These are phyloP conservation scores for Agrochola circellaris DNA, from an alignment of 2,888 invertebrate species.

Conservation along the genomic window DNA sequence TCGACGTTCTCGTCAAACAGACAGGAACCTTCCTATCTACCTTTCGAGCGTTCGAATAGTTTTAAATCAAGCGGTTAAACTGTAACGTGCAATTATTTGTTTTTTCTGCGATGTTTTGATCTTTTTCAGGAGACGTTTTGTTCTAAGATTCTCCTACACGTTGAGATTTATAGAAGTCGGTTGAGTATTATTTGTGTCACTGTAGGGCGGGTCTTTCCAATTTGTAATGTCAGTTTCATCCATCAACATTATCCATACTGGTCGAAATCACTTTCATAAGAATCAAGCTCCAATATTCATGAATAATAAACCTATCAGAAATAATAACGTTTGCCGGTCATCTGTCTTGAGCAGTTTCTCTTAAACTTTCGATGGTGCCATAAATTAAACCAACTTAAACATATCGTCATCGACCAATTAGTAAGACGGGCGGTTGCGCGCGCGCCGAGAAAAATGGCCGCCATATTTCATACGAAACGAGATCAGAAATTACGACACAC, in stretches of 20 bases:
- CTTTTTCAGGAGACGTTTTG: not conserved
- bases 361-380: conserved; percentile 63
- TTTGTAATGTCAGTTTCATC: not conserved
- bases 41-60: not conserved
- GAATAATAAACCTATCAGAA: conserved; percentile 55
- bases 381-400: conserved; percentile 69
- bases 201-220: not conserved
- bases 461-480: conserved; percentile 79
- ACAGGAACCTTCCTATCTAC: conserved; percentile 3
- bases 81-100: not conserved
- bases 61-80: not conserved
- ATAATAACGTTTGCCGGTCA: conserved; percentile 61
- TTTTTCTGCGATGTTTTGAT: not conserved
- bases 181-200: not conserved
- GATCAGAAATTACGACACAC: conserved; percentile 71
- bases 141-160: not conserved
- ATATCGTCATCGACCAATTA: conserved; percentile 77
- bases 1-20: conserved; percentile 23
- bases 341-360: conserved; percentile 58
- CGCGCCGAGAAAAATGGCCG: conserved; percentile 75
- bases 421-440: conserved; percentile 69
- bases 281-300: conserved; percentile 20
- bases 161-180: no score
- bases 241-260: not conserved
- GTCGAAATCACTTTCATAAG: conserved; percentile 29